Percentiles rank a stretch among this genome's conserved stretches.
These are phyloP conservation scores for Cephalopholis sonnerati DNA, from an alignment of 2,113 vertebrate genomes.

Conservation along the genomic window DNA sequence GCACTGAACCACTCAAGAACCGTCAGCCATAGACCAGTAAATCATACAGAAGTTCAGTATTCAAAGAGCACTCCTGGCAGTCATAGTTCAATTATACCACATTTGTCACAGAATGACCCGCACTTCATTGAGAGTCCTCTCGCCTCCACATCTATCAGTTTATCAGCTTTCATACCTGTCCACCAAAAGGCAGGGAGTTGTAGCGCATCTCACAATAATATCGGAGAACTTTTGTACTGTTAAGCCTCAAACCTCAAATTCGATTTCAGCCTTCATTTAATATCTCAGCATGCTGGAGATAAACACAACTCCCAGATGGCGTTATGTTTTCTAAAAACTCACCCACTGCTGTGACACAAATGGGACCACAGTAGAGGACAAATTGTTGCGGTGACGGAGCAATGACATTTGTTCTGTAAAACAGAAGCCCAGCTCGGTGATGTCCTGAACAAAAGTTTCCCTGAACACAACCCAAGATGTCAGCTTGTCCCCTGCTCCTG, in stretches of 20 bases:
- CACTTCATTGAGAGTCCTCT: neutral
- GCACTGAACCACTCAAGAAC: neutral
- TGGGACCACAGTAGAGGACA: constrained; percentile 7
- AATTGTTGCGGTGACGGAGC: constrained; percentile 13
- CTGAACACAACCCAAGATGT: constrained; percentile 26
- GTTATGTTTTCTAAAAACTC: constrained; percentile 21
- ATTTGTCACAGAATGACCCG: constrained; percentile 20
- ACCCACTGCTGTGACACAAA: constrained; percentile 10
- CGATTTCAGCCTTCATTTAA: constrained; percentile 40
- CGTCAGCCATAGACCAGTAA: constrained; percentile 5
- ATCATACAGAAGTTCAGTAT: neutral
- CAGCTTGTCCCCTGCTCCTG: constrained; percentile 34
- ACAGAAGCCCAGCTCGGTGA: neutral
- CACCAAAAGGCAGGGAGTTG: neutral
- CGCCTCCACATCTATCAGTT: neutral
- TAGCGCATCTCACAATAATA: neutral
- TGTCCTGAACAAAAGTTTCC: constrained; percentile 30
- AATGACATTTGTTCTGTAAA: constrained; percentile 8
- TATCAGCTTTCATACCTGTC: neutral
- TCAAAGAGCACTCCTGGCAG: neutral
- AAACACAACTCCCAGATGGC: constrained; percentile 19
- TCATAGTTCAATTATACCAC: constrained; percentile 13
- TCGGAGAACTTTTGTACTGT: constrained; percentile 12
- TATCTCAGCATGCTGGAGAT: constrained; percentile 41
- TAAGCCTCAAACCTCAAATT: constrained; percentile 28